Evolutionary conservation across 2,113 vertebrate species (phyloP).

Genomic region (Chaetorhynchus papuensis): DNA sequence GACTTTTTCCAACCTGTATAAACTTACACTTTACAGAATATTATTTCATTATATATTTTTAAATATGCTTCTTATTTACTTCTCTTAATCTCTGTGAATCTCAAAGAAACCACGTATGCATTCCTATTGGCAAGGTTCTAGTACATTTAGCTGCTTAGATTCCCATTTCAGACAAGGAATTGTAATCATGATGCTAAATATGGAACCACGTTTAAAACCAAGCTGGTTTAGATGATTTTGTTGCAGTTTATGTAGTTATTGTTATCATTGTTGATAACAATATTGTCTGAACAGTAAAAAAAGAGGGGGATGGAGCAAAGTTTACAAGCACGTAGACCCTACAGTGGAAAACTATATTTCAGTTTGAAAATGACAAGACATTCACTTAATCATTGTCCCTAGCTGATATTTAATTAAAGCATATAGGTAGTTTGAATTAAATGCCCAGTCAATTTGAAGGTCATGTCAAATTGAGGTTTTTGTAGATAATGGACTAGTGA

Average conservation of each 20-base stretch:
- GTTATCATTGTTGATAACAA: neutral
- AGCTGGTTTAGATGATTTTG: neutral
- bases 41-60: neutral
- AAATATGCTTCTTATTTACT: neutral
- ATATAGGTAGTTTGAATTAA: slow-evolving; percentile 31
- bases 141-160: neutral
- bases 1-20: neutral
- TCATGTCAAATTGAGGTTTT: slow-evolving; percentile 39
- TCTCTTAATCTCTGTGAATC: neutral
- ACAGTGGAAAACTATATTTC: neutral
- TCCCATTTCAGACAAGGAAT: neutral
- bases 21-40: neutral
- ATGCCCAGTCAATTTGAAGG: slow-evolving; percentile 48
- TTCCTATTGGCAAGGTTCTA: neutral
- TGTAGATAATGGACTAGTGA: slow-evolving; percentile 4
- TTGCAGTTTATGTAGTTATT: neutral
- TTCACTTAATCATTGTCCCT: slow-evolving; percentile 46
- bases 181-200: neutral
- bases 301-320: neutral
- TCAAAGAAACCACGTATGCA: neutral
- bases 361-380: slow-evolving; percentile 45
- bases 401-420: slow-evolving; percentile 63
- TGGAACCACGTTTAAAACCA: neutral
- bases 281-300: neutral
- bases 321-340: neutral